phyloP scores from a whole-genome alignment of 2,113 vertebrate species.

The Morone saxatilis region DNA sequence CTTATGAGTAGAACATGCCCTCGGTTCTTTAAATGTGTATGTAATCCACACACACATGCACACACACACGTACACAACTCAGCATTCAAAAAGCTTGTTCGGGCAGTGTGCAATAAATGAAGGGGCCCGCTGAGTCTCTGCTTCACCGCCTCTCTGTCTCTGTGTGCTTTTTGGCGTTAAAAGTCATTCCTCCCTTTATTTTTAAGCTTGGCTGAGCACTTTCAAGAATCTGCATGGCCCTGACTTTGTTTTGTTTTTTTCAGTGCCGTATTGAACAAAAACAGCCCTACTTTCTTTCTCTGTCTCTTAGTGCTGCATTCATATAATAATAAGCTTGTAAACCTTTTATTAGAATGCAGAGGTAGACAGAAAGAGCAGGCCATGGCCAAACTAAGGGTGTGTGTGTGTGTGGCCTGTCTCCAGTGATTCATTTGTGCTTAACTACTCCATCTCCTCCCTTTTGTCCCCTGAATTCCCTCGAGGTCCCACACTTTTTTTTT shows the following conservation, averaged over 20 bases:
- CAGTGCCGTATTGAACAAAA: constrained; percentile 49
- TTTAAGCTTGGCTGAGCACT: constrained; percentile 67
- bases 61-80: constrained; percentile 6
- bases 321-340: constrained; percentile 59
- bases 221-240: constrained; percentile 50
- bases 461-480: constrained; percentile 54
- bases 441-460: constrained; percentile 65
- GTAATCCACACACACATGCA: neutral
- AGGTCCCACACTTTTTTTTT: constrained; percentile 53
- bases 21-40: constrained; percentile 4
- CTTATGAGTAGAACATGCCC: neutral
- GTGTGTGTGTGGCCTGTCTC: constrained; percentile 37
- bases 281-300: constrained; percentile 42
- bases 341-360: constrained; percentile 53
- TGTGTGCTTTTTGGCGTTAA: constrained; percentile 48
- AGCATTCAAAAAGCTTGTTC: constrained; percentile 16
- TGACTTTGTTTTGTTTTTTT: constrained; percentile 41
- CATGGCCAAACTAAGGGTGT: constrained; percentile 18
- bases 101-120: constrained; percentile 48
- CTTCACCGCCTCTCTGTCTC: constrained; percentile 48
- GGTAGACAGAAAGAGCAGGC: constrained; percentile 27
- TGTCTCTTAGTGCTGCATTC: constrained; percentile 40
- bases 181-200: constrained; percentile 68
- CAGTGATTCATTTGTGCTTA: constrained; percentile 58
- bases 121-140: constrained; percentile 42